These are phyloP conservation scores for Lamellibrachia luymesi DNA, from an alignment of 1,140 invertebrate species.

Conservation along the genomic window DNA sequence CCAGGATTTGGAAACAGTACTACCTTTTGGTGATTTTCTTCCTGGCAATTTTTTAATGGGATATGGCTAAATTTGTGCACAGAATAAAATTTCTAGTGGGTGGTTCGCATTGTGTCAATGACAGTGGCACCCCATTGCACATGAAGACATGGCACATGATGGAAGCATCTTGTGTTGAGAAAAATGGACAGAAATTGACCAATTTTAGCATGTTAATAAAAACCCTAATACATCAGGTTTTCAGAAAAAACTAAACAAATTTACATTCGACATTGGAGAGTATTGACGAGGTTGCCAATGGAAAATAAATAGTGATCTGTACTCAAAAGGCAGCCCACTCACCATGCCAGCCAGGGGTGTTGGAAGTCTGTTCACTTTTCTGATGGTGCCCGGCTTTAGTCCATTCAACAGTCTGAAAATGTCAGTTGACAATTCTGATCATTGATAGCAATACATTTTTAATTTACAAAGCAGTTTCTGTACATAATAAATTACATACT, in stretches of 20 bases:
- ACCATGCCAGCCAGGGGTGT: slow-evolving; percentile 54
- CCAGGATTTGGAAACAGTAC: too few relatives aligned
- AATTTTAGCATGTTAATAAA: too few relatives aligned
- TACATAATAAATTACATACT: not conserved
- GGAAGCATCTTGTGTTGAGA: not conserved
- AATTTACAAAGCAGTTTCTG: too few relatives aligned
- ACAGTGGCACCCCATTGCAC: not conserved
- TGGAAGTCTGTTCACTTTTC: slow-evolving; percentile 51
- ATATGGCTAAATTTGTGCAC: not conserved
- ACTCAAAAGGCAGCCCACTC: slow-evolving; percentile 28
- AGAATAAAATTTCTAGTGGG: not conserved
- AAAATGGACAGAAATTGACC: too few relatives aligned
- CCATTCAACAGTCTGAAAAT: slow-evolving; percentile 48
- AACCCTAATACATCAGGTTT: too few relatives aligned
- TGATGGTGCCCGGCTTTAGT: slow-evolving; percentile 46
- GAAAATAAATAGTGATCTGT: too few relatives aligned
- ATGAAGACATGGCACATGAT: not conserved
- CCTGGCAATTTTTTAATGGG: too few relatives aligned
- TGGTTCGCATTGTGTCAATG: not conserved
- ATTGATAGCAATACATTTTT: not conserved
- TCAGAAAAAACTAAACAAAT: not conserved
- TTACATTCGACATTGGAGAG: not conserved
- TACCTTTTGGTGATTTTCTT: too few relatives aligned
- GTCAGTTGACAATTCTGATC: not conserved
- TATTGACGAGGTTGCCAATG: too few relatives aligned